Evolutionary conservation across 2,797 vertebrate species (phyloP).

Genomic region (Synanceia verrucosa): DNA sequence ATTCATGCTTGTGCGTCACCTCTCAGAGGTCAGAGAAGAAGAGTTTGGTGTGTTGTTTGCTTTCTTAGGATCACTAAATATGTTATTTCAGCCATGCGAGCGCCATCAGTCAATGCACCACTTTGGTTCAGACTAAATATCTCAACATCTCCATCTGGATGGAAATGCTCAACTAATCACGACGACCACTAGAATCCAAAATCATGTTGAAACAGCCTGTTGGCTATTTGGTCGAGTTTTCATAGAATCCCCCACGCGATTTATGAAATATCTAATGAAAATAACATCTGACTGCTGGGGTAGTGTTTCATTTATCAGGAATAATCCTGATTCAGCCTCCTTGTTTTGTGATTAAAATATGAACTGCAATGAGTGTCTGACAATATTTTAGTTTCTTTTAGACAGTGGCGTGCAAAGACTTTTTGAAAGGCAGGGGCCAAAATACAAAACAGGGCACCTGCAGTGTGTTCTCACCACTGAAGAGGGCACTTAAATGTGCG

Average conservation of each 20-base stretch:
- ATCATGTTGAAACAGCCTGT: conserved; percentile 9
- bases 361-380: no score
- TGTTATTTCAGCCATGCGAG: not conserved
- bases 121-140: not conserved
- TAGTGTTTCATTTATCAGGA: conserved; percentile 11
- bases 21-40: not conserved
- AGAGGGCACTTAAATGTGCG: no score
- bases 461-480: no score
- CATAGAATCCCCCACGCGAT: not conserved
- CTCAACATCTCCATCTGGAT: not conserved
- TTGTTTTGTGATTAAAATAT: not conserved
- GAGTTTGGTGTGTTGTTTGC: not conserved
- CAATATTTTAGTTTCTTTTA: no score
- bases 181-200: not conserved
- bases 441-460: no score
- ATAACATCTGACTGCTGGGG: conserved; percentile 1
- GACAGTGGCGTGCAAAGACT: no score
- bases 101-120: not conserved
- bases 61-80: not conserved
- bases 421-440: no score
- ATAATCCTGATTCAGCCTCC: not conserved
- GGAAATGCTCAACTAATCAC: conserved; percentile 3
- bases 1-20: conserved; percentile 8
- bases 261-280: conserved; percentile 25
- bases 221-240: not conserved